Evolutionary conservation across 2,797 vertebrate genomes (phyloP).

Genomic region (Hippoglossus hippoglossus): DNA sequence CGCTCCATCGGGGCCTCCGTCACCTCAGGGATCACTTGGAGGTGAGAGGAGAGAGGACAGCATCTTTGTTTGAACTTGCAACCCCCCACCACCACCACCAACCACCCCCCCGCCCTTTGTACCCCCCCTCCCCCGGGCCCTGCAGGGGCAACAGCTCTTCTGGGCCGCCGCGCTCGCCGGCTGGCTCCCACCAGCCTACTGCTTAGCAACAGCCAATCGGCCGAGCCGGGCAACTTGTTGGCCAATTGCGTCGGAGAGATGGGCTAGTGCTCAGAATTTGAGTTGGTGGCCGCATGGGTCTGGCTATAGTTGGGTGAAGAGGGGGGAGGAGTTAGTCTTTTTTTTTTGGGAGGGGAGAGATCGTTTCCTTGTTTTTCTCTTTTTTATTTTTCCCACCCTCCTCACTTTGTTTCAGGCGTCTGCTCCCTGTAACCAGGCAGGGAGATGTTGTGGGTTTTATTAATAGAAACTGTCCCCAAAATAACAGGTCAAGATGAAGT

Average conservation of each 20-base stretch:
- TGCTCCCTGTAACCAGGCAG: constrained; percentile 75
- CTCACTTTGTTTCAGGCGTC: constrained; percentile 45
- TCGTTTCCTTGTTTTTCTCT: constrained; percentile 66
- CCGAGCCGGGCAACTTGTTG: constrained; percentile 72
- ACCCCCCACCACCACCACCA: constrained; percentile 9
- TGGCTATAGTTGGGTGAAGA: constrained; percentile 63
- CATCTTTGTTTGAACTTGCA: constrained; percentile 67
- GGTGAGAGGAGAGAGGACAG: constrained; percentile 75
- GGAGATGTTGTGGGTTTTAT: constrained; percentile 74
- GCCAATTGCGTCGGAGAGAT: constrained; percentile 80
- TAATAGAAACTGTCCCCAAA: constrained; percentile 74
- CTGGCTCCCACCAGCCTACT: constrained; percentile 83
- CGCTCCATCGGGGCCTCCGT: constrained; percentile 36
- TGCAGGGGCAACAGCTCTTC: constrained; percentile 70
- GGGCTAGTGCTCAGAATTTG: constrained; percentile 84
- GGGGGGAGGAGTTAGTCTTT: constrained; percentile 28
- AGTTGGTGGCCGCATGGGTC: constrained; percentile 76
- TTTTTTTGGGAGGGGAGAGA: constrained; percentile 37
- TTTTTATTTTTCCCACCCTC: neutral
- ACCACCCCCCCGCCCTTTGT: neutral
- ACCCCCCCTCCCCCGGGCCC: constrained; percentile 55
- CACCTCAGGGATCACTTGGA: constrained; percentile 66
- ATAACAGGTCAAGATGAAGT: constrained; percentile 60
- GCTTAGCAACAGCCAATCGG: constrained; percentile 90
- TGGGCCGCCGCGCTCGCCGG: constrained; percentile 69